Conservation (phyloP, 2,797 vertebrate genomes). For the Brachyalestes nurse region DNA sequence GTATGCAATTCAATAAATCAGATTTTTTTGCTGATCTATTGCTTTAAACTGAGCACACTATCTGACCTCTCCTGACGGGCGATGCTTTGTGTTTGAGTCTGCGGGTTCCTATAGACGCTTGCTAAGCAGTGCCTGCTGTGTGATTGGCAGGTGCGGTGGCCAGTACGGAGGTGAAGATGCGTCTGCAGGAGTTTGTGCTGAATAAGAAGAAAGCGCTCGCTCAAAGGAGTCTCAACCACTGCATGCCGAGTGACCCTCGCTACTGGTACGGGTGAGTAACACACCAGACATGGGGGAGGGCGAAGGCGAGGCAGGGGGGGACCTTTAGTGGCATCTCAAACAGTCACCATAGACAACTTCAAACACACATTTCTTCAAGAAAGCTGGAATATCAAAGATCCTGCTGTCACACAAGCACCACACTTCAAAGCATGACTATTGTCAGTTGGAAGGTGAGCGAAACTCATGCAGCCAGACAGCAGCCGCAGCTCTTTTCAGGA, state of each 20-base stretch:
- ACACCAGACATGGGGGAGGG: not conserved
- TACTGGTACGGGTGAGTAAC: slow-evolving; percentile 97
- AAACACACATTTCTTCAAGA: not conserved
- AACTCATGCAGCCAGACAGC: slow-evolving; percentile 10
- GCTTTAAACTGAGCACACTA: not conserved
- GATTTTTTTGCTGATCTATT: no score
- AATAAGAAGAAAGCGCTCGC: slow-evolving; percentile 98
- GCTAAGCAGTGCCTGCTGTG: slow-evolving; percentile 20
- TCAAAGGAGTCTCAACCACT: slow-evolving; percentile 94
- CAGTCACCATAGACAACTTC: not conserved
- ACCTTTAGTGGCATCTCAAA: not conserved
- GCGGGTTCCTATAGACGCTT: not conserved
- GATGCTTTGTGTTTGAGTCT: not conserved
- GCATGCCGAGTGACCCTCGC: slow-evolving; percentile 91
- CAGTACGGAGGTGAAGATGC: slow-evolving; percentile 98
- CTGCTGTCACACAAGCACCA: not conserved
- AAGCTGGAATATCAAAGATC: not conserved
- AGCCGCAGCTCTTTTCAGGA: slow-evolving; percentile 26
- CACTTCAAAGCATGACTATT: slow-evolving; percentile 9
- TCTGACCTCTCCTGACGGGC: not conserved
- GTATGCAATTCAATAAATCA: no score
- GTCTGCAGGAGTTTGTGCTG: slow-evolving; percentile 96
- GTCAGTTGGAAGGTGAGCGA: not conserved
- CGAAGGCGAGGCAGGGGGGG: not conserved
- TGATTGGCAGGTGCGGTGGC: slow-evolving; percentile 89